Percentiles rank a stretch among this genome's conserved stretches.
These are phyloP conservation scores for Graptemys geographica DNA, from an alignment of 2,797 vertebrate genomes.

Conservation along the genomic window DNA sequence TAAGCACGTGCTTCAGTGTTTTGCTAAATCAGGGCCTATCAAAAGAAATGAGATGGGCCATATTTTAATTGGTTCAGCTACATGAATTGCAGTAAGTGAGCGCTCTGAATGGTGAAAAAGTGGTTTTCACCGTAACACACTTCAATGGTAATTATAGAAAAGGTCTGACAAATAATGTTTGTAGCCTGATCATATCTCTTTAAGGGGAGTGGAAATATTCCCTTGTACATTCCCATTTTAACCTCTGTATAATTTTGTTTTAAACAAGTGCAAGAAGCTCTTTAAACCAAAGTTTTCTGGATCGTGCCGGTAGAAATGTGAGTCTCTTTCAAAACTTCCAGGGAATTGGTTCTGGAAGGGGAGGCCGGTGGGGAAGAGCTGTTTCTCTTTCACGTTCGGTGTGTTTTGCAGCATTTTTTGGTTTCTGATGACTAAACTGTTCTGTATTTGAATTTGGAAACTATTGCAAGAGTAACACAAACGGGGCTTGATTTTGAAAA, in stretches of 20 bases:
- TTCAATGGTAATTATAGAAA: constrained; percentile 1
- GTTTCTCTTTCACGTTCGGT: not conserved
- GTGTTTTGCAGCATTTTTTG: not conserved
- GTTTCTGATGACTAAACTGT: constrained; percentile 72
- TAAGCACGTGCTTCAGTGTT: constrained; percentile 49
- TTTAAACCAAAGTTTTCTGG: constrained; percentile 25
- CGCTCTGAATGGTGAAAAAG: constrained; percentile 16
- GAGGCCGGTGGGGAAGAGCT: constrained; percentile 6
- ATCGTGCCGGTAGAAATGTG: constrained; percentile 6
- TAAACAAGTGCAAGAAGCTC: constrained; percentile 23
- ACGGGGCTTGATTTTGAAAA: constrained; percentile 74
- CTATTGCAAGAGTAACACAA: constrained; percentile 54
- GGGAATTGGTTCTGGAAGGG: constrained; percentile 6
- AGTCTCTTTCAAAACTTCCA: constrained; percentile 19
- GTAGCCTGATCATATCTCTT: not conserved
- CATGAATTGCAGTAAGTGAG: constrained; percentile 19
- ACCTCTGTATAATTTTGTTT: constrained; percentile 10
- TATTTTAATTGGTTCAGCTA: constrained; percentile 26
- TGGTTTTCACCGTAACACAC: constrained; percentile 6
- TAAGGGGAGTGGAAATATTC: constrained; percentile 14
- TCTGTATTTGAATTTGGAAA: constrained; percentile 65
- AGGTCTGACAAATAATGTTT: not conserved
- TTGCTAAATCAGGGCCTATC: constrained; percentile 60
- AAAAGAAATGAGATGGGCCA: constrained; percentile 40
- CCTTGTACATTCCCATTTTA: constrained; percentile 25